Percentiles rank a stretch among this genome's conserved stretches.
Evolutionary conservation across 2,797 vertebrate species (phyloP).

Genomic region (Lophotriccus pileatus): DNA sequence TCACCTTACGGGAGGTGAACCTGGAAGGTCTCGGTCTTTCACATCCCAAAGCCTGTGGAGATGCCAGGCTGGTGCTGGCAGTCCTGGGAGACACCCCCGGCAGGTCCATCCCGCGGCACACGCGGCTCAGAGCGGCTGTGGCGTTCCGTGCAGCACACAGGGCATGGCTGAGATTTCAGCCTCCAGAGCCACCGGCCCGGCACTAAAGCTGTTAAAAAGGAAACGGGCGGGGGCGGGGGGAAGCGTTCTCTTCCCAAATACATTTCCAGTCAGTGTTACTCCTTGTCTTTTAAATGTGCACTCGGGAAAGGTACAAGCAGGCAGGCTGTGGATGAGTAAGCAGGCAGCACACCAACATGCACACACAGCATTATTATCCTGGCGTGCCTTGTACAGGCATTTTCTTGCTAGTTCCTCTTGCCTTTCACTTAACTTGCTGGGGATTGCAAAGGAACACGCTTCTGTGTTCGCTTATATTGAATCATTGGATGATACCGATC

Average conservation of each 20-base stretch:
- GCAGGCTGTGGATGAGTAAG: background rate
- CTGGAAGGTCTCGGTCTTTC: background rate
- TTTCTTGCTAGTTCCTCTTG: background rate
- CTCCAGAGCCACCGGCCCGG: background rate
- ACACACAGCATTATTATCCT: background rate
- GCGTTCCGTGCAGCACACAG: accelerated
- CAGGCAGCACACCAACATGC: background rate
- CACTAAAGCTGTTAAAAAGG: background rate
- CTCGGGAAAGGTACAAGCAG: background rate
- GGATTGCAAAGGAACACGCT: background rate
- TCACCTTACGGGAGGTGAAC: background rate
- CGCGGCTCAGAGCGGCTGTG: accelerated
- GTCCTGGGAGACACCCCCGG: background rate
- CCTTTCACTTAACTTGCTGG: background rate
- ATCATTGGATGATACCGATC: background rate
- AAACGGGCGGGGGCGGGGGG: too few relatives aligned
- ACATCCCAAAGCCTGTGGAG: background rate
- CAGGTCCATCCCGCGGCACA: background rate
- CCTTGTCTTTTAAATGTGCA: background rate
- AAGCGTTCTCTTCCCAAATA: background rate
- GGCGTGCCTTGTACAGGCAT: background rate
- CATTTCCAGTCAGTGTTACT: background rate
- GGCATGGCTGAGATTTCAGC: background rate
- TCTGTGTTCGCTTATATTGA: background rate
- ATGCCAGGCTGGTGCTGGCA: too few relatives aligned